These are phyloP conservation scores for Philaethria dido DNA, from an alignment of 2,888 invertebrate genomes.

Conservation along the genomic window DNA sequence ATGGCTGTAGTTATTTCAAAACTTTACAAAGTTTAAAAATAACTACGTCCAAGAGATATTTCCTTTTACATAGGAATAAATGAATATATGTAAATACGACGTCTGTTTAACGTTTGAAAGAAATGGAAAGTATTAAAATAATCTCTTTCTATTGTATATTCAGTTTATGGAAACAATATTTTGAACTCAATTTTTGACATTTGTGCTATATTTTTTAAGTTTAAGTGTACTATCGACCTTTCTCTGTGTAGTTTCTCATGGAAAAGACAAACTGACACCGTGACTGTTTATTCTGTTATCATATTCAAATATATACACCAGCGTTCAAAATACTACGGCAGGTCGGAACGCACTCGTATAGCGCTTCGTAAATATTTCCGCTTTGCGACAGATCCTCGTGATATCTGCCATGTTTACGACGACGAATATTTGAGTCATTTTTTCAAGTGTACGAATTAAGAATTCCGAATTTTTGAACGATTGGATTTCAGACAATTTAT, in stretches of 20 bases:
- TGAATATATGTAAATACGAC: too few species aligned
- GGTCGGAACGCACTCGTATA: neutral
- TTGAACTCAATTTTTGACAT: neutral
- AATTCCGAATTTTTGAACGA: neutral
- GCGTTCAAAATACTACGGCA: slow-evolving; percentile 4
- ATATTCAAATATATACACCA: slow-evolving; percentile 10
- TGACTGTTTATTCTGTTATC: slow-evolving; percentile 7
- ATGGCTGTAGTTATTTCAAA: too few species aligned
- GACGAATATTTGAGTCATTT: neutral
- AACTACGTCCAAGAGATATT: too few species aligned
- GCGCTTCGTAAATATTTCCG: slow-evolving; percentile 1
- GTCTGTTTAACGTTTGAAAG: too few species aligned
- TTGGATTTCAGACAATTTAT: too few species aligned
- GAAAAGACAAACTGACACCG: slow-evolving; percentile 13
- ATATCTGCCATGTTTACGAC: neutral
- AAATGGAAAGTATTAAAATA: neutral
- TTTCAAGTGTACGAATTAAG: neutral
- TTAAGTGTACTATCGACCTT: neutral
- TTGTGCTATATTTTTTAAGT: too few species aligned
- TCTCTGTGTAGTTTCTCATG: slow-evolving; percentile 2
- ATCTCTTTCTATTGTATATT: neutral
- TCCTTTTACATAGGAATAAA: too few species aligned
- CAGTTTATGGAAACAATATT: neutral
- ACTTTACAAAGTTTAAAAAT: too few species aligned
- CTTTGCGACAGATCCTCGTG: neutral